Evolutionary conservation across 2,113 vertebrate genomes (phyloP).

Genomic region (Herpetotheres cachinnans): DNA sequence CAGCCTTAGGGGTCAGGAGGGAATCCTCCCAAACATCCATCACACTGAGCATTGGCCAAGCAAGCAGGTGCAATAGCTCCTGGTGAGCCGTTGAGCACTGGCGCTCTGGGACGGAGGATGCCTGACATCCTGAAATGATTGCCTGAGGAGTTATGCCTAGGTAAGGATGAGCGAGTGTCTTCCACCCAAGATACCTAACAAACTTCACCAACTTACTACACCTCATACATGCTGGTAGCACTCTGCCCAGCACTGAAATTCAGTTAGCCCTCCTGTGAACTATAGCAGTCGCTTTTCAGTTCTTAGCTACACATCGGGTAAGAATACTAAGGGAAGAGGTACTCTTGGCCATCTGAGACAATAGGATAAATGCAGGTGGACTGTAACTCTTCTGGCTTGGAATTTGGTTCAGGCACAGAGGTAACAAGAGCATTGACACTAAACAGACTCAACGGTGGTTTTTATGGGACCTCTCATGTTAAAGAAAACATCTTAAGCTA

Average conservation of each 20-base stretch:
- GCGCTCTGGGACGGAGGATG: neutral
- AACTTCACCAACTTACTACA: neutral
- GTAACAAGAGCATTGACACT: neutral
- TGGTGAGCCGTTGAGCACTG: neutral
- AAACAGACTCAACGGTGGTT: neutral
- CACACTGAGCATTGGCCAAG: neutral
- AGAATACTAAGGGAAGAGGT: neutral
- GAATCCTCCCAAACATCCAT: neutral
- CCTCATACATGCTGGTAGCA: neutral
- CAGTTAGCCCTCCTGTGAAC: neutral
- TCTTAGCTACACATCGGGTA: neutral
- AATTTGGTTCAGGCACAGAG: neutral
- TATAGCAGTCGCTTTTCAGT: neutral
- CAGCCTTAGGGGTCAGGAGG: neutral
- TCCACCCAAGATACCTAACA: neutral
- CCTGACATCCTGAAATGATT: neutral
- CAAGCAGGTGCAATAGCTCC: neutral
- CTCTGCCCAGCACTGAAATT: neutral
- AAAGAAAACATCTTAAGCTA: neutral
- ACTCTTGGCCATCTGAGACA: neutral
- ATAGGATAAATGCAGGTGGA: neutral
- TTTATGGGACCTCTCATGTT: neutral
- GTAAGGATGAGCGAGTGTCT: neutral
- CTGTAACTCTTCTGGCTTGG: neutral
- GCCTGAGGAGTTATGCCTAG: neutral